A percentile compares a stretch with the other conserved stretches of the same genome.
Conservation (phyloP, 2,797 vertebrate genomes). For the Tenualosa thibaudeaui region DNA sequence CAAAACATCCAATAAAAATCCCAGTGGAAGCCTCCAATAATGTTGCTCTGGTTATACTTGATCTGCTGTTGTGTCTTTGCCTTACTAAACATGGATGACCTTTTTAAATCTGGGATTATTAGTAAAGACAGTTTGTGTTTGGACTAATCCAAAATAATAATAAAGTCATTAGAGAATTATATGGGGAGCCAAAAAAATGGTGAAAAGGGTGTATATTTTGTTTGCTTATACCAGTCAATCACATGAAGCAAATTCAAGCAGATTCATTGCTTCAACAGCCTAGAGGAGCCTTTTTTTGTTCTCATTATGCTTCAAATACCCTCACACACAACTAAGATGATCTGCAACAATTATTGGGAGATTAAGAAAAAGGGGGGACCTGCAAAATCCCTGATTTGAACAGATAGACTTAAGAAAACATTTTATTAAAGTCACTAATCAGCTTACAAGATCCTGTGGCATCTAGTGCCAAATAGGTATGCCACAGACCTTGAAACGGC, state of each 20-base stretch:
- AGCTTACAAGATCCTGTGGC: background rate
- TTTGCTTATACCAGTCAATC: background rate
- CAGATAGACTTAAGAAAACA: slow-evolving; percentile 1
- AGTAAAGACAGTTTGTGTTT: slow-evolving; percentile 9
- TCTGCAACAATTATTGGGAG: background rate
- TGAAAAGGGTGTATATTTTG: background rate
- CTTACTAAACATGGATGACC: slow-evolving; percentile 15
- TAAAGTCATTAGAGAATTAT: background rate
- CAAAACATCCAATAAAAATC: slow-evolving; percentile 27
- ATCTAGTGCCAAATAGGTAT: background rate
- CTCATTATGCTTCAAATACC: background rate
- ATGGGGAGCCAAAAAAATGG: background rate
- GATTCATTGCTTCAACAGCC: background rate
- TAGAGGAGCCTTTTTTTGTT: background rate
- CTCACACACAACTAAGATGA: background rate
- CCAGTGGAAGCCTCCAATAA: slow-evolving; percentile 14
- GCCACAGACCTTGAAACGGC: slow-evolving; percentile 48
- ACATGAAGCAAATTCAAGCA: slow-evolving; percentile 3
- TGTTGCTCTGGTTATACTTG: background rate
- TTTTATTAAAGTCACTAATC: slow-evolving; percentile 18
- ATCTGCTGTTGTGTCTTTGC: slow-evolving; percentile 16
- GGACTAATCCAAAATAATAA: slow-evolving; percentile 24
- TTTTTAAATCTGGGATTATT: slow-evolving; percentile 22
- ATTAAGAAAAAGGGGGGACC: background rate
- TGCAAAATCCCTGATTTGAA: background rate